Conservation (phyloP, 2,888 invertebrate species). For the Myathropa florea region DNA sequence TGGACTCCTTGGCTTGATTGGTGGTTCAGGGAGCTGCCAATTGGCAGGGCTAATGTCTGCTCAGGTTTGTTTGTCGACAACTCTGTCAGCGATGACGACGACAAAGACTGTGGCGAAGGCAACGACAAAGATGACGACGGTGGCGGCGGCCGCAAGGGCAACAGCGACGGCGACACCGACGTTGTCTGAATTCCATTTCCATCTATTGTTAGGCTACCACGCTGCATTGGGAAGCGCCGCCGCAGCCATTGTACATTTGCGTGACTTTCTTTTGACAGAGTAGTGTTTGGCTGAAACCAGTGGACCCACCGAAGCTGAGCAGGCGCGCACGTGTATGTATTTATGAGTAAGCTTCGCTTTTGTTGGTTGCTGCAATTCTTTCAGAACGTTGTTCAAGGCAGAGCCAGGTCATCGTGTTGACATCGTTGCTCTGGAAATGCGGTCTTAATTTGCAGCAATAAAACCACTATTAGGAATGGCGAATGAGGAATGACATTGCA, state of each 20-base stretch:
- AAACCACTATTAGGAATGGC: constrained; percentile 33
- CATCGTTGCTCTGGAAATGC: constrained; percentile 32
- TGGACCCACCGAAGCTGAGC: neutral
- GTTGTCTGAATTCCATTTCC: constrained; percentile 32
- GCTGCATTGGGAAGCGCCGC: constrained; percentile 33
- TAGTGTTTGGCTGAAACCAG: neutral
- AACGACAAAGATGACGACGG: neutral
- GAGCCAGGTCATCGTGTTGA: constrained; percentile 56
- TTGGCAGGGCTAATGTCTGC: constrained; percentile 63
- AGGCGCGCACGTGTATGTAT: constrained; percentile 40
- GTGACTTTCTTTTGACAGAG: constrained; percentile 29
- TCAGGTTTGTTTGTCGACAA: constrained; percentile 48
- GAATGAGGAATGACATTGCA: constrained; percentile 30
- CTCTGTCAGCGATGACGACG: constrained; percentile 57
- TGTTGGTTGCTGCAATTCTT: neutral
- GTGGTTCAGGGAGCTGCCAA: constrained; percentile 64
- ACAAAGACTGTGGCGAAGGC: constrained; percentile 12
- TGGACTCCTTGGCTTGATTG: constrained; percentile 65
- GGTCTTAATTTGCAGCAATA: constrained; percentile 67
- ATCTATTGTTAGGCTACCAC: constrained; percentile 52
- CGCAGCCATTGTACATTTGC: constrained; percentile 33
- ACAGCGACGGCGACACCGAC: neutral
- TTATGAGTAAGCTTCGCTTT: constrained; percentile 26
- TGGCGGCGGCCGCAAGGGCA: neutral
- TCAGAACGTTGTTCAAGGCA: constrained; percentile 23